These are phyloP conservation scores for Lepidothrix coronata DNA, from an alignment of 2,113 vertebrate species.

Conservation along the genomic window DNA sequence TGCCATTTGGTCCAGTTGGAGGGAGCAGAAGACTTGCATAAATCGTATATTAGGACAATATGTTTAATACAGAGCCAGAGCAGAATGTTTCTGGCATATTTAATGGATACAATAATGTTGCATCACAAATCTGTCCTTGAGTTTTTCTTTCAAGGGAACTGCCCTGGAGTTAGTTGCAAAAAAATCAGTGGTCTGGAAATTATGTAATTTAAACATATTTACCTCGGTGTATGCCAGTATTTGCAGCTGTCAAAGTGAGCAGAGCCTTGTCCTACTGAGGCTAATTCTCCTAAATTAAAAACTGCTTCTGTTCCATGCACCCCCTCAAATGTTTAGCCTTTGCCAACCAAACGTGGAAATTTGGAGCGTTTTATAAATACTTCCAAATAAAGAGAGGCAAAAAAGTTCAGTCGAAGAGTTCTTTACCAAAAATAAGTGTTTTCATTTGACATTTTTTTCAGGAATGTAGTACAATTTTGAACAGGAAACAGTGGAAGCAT, in stretches of 20 bases:
- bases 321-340: neutral
- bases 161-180: slow-evolving; percentile 61
- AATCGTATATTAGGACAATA: neutral
- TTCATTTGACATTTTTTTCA: neutral
- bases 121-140: slow-evolving; percentile 56
- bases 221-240: slow-evolving; percentile 38
- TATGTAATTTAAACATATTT: slow-evolving; percentile 66
- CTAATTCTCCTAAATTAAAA: slow-evolving; percentile 44
- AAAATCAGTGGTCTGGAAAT: slow-evolving; percentile 61
- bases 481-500: neutral
- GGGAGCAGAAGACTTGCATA: neutral
- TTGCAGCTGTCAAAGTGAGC: slow-evolving; percentile 39
- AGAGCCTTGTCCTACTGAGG: neutral
- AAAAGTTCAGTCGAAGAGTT: neutral
- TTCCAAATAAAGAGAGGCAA: neutral
- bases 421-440: neutral
- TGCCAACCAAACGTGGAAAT: neutral
- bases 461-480: neutral
- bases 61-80: neutral
- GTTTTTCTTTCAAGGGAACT: slow-evolving; percentile 61
- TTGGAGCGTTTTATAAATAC: neutral
- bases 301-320: neutral
- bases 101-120: slow-evolving; percentile 18
- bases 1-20: neutral
- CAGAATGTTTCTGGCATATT: slow-evolving; percentile 17